Evolutionary conservation across 2,113 vertebrate species (phyloP).

Genomic region (Argyrosomus japonicus): DNA sequence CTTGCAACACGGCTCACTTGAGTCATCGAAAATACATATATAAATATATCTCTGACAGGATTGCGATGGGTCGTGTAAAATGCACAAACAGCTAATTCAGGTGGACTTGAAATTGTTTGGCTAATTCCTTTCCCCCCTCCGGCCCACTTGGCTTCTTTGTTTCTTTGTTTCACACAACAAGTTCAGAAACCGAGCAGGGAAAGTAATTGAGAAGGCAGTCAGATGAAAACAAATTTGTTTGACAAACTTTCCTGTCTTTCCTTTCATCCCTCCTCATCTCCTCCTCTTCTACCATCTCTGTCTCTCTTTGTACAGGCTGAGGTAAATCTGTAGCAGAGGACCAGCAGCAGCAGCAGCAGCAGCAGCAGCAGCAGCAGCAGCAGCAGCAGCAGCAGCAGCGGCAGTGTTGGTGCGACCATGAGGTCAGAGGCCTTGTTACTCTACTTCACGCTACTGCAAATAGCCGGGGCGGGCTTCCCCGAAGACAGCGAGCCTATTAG

Average conservation of each 20-base stretch:
- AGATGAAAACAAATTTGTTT: constrained; percentile 49
- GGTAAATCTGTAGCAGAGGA: constrained; percentile 89
- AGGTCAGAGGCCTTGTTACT: constrained; percentile 98
- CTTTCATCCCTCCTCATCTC: constrained; percentile 25
- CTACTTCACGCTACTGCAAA: constrained; percentile 95
- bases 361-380: constrained; percentile 79
- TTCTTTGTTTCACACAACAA: constrained; percentile 39
- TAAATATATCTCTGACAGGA: constrained; percentile 67
- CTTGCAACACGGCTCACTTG: constrained; percentile 60
- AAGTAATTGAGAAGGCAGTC: constrained; percentile 41
- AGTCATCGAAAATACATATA: constrained; percentile 73
- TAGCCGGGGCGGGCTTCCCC: constrained; percentile 96
- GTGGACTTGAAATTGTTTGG: constrained; percentile 41
- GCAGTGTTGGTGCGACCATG: constrained; percentile 92
- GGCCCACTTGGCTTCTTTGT: not conserved
- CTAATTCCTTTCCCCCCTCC: not conserved
- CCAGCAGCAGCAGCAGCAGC: constrained; percentile 72
- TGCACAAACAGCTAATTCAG: constrained; percentile 63
- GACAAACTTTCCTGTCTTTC: constrained; percentile 30
- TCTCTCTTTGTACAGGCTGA: constrained; percentile 86
- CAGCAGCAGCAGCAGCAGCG: constrained; percentile 72
- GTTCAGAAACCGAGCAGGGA: constrained; percentile 25
- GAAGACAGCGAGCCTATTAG: constrained; percentile 99
- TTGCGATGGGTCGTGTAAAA: constrained; percentile 57
- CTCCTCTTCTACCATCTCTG: constrained; percentile 6